Evolutionary conservation across 2,888 invertebrate species (phyloP), one percentile per base, ranked within the genome.

Genomic region (Timema cristinae): DNA sequence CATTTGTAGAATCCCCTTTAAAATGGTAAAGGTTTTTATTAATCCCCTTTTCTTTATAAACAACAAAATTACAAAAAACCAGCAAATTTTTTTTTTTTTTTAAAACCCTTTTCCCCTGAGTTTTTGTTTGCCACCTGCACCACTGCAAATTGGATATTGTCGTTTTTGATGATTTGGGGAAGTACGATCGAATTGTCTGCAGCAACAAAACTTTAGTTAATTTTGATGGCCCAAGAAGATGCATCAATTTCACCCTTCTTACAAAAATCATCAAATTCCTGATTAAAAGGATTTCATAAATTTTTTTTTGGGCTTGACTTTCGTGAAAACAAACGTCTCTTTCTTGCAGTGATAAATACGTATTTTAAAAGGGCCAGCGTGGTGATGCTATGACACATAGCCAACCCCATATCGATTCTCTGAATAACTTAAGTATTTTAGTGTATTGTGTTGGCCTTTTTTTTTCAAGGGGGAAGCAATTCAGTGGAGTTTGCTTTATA

Each of bases 101-200:
- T 15, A 1, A 7, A 6, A 66, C 6, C n/a, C 49, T 66, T 66
- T n/a, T 66, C 32, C 8, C 66, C 8, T 6, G 66, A 66, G 49
- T 1, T 32, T 6, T 32, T 1, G 47, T 47, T 4, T 10, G 1
- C 13, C n/a, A 32, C 66, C 54, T 54, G 54, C 2, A 1, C 4
- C 54, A 54, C 54, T 54, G 54, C 54, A 54, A 13, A 68, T 47
- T n/a, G 51, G 16, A 48, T 68, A 59, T 13, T 61, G 70, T 70
- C 15, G 32, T 61, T 49, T 32, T 50, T 61, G 9, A 70, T 49
- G 50, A 70, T 70, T 54, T 56, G 10, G 69, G 52, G 16, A 54
- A 69, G 32, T 56, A 10, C 11, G 69, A 69, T 49, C 54, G 69
- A 69, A 15, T 69, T 69, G 13, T 69, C 69, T 32, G 59, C 69